Conservation (phyloP, 2,888 invertebrate genomes). For the Stenurella melanura region DNA sequence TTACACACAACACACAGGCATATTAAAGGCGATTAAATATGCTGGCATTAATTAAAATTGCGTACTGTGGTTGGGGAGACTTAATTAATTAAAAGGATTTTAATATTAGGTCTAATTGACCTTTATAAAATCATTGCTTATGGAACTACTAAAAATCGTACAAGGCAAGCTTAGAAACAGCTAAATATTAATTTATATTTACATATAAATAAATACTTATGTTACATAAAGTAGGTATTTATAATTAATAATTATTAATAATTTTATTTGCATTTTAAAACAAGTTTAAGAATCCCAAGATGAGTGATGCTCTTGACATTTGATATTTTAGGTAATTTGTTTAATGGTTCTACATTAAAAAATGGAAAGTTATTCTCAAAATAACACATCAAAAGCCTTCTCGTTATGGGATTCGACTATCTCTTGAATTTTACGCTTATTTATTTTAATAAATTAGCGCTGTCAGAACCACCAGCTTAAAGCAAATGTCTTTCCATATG, state of each 20-base stretch:
- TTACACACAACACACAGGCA: not conserved
- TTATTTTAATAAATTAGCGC: not conserved
- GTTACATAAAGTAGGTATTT: not conserved
- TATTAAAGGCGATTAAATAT: not conserved
- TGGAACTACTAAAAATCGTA: not conserved
- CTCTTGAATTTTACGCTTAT: not conserved
- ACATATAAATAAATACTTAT: not conserved
- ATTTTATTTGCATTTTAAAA: conserved; percentile 4
- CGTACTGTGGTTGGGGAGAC: not conserved
- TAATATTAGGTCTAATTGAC: not conserved
- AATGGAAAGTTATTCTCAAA: conserved; percentile 10
- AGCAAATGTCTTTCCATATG: too few relatives aligned
- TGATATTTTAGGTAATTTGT: not conserved
- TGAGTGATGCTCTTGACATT: conserved; percentile 3
- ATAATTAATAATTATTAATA: not conserved
- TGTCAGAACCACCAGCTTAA: not conserved
- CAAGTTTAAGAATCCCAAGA: not conserved
- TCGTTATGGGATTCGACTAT: conserved; percentile 7
- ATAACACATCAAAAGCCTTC: not conserved
- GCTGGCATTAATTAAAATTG: not conserved
- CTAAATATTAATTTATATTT: not conserved
- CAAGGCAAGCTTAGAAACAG: not conserved
- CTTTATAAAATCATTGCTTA: not conserved
- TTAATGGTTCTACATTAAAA: conserved; percentile 1
- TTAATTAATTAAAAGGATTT: conserved; percentile 7